Percentiles rank a stretch among this genome's conserved stretches.
Conservation (phyloP, 2,888 invertebrate species). For the Papilio elwesi region DNA sequence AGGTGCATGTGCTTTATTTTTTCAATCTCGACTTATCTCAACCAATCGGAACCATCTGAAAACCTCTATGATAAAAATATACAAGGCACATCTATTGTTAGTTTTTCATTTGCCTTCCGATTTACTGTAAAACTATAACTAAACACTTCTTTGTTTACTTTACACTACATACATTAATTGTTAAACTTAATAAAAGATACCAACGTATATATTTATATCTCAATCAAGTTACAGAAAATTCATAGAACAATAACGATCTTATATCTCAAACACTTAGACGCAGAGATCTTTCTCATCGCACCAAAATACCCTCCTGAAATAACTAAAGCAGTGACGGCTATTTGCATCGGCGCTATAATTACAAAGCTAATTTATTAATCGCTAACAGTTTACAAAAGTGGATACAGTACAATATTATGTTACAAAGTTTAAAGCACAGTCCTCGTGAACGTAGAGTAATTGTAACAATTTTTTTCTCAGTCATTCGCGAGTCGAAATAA, state of each 20-base stretch:
- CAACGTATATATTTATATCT: not conserved
- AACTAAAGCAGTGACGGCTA: slow-evolving; percentile 8
- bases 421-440: not conserved
- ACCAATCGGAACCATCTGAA: not conserved
- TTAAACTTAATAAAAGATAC: not conserved
- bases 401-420: not conserved
- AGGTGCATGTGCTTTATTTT: too few relatives aligned
- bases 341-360: slow-evolving; percentile 15
- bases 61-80: not conserved
- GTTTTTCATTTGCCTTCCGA: too few relatives aligned
- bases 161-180: not conserved
- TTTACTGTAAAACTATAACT: too few relatives aligned
- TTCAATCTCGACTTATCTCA: too few relatives aligned
- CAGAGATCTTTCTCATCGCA: slow-evolving; percentile 21
- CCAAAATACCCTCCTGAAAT: slow-evolving; percentile 13
- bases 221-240: not conserved
- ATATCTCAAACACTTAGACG: not conserved
- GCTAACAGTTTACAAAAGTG: slow-evolving; percentile 1
- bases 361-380: slow-evolving; percentile 17
- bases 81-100: not conserved
- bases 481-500: not conserved
- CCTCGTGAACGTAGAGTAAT: not conserved
- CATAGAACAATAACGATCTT: not conserved
- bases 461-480: not conserved
- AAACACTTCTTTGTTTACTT: too few relatives aligned